Conservation (phyloP, 2,888 invertebrate genomes). For the Timandra comae region DNA sequence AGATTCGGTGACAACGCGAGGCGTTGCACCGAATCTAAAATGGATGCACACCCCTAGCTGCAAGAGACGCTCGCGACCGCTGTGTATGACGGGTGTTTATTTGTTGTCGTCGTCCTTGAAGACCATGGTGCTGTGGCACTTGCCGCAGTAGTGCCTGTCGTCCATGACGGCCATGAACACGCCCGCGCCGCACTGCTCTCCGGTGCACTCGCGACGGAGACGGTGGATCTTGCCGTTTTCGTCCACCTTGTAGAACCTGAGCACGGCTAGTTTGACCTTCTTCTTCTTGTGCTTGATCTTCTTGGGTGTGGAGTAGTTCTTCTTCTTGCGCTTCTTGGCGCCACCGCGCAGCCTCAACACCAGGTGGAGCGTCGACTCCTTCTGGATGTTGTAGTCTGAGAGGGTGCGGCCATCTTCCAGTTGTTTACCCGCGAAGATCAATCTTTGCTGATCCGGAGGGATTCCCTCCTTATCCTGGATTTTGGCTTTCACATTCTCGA, state of each 20-base stretch:
- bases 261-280: conserved; percentile 99
- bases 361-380: conserved; percentile 93
- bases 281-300: conserved; percentile 99
- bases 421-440: conserved; percentile 97
- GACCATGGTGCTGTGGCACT: conserved; percentile 97
- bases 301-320: conserved; percentile 99
- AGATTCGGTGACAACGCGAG: too few relatives aligned
- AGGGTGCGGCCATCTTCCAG: conserved; percentile 95
- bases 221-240: conserved; percentile 99
- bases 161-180: conserved; percentile 99
- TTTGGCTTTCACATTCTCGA: conserved; percentile 96
- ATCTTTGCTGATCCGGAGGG: conserved; percentile 89
- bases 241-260: conserved; percentile 99
- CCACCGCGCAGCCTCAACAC: conserved; percentile 95
- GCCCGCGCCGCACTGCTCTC: conserved; percentile 98
- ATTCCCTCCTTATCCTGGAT: conserved; percentile 95
- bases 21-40: too few relatives aligned
- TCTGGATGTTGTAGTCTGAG: conserved; percentile 96
- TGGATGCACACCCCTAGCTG: too few relatives aligned
- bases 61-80: too few relatives aligned
- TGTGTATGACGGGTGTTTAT: conserved; percentile 18
- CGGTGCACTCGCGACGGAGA: conserved; percentile 96
- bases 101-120: conserved; percentile 95
- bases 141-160: conserved; percentile 99
- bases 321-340: conserved; percentile 99